Conservation (phyloP, 30 jellyfish, hydroid and myxozoan species). For the Mastigias papua region DNA sequence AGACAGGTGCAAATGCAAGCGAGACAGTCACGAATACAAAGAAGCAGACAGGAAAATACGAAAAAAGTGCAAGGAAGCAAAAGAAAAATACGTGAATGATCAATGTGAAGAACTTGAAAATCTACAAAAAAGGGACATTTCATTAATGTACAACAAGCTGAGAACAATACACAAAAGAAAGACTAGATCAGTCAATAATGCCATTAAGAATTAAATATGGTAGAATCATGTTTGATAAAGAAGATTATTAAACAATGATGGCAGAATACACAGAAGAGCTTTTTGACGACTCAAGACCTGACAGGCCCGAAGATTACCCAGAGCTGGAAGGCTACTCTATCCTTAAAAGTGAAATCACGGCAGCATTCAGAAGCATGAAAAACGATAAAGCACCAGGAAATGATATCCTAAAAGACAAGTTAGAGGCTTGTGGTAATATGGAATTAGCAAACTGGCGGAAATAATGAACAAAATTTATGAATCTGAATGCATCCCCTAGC, state of each 20-base stretch:
- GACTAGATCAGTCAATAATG: background rate
- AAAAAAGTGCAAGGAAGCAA: background rate
- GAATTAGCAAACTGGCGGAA: background rate
- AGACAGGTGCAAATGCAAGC: background rate
- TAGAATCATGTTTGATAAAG: background rate
- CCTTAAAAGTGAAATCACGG: background rate
- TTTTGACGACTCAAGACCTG: background rate
- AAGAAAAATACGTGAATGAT: background rate
- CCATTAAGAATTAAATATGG: background rate
- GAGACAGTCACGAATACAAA: background rate
- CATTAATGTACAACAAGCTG: background rate
- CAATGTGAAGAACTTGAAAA: background rate
- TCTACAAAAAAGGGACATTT: background rate
- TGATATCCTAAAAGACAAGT: background rate
- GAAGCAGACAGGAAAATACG: background rate
- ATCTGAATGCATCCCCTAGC: slow-evolving; percentile 1
- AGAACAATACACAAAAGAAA: background rate
- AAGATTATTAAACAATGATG: background rate
- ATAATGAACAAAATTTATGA: slow-evolving; percentile 12
- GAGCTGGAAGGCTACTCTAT: background rate
- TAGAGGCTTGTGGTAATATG: background rate
- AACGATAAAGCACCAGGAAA: slow-evolving; percentile 14
- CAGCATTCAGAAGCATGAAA: background rate
- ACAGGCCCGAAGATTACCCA: background rate
- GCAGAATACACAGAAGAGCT: background rate